Evolutionary conservation across 64 coral and sea anemone genomes (phyloP).

Genomic region (Porites lutea): DNA sequence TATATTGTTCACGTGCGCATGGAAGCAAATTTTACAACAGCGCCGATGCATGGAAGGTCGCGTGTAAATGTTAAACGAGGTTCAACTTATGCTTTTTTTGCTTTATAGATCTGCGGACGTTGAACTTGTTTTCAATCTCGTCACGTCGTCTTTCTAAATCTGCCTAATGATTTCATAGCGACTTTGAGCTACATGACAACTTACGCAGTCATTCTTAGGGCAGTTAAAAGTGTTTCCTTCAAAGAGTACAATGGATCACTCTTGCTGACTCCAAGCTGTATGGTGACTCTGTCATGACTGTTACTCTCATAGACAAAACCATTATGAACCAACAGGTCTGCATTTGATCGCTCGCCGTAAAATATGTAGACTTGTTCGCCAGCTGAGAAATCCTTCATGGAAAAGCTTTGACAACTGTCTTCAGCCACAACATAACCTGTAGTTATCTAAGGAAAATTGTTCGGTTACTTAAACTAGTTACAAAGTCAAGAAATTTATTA

Average conservation of each 20-base stretch:
- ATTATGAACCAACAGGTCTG: slow-evolving; percentile 87
- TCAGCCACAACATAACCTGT: slow-evolving; percentile 74
- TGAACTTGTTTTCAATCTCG: too few relatives aligned
- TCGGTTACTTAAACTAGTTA: too few relatives aligned
- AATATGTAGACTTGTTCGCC: slow-evolving; percentile 92
- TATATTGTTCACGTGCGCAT: too few relatives aligned
- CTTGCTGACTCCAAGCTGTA: slow-evolving; percentile 89
- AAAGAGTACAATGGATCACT: slow-evolving; percentile 81
- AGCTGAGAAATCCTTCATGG: slow-evolving; percentile 58
- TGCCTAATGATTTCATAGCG: background rate
- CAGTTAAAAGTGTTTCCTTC: slow-evolving; percentile 78
- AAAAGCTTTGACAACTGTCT: slow-evolving; percentile 72
- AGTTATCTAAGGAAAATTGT: slow-evolving; percentile 61
- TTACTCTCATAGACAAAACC: slow-evolving; percentile 87
- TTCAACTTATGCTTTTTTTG: too few relatives aligned
- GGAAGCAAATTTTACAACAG: too few relatives aligned
- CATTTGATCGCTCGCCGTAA: slow-evolving; percentile 88
- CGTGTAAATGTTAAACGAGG: too few relatives aligned
- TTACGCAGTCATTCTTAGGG: slow-evolving; percentile 83
- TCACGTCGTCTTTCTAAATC: too few relatives aligned
- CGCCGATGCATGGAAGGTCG: too few relatives aligned
- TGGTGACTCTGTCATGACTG: slow-evolving; percentile 66
- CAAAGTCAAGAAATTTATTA: too few relatives aligned
- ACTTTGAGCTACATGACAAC: background rate
- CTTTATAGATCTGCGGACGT: too few relatives aligned